phyloP scores from a whole-genome alignment of 2,888 invertebrate genomes.

The Eupeodes latifasciatus region DNA sequence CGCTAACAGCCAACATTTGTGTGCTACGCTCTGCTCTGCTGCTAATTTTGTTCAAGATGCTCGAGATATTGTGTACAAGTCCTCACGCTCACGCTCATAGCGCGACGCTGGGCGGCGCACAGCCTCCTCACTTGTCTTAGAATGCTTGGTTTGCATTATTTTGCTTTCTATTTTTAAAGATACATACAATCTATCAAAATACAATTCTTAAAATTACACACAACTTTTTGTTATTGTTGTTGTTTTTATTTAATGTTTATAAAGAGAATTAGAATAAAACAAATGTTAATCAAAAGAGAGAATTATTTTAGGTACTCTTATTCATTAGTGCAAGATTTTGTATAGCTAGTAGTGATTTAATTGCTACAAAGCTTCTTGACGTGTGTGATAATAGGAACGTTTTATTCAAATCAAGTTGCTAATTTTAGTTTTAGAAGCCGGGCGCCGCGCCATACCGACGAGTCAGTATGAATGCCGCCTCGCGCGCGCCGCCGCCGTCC shows the following conservation, averaged over 20 bases:
- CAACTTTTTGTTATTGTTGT: constrained; percentile 1
- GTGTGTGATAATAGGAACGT: constrained; percentile 13
- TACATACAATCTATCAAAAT: constrained; percentile 68
- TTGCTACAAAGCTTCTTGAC: constrained; percentile 31
- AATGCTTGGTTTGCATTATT: constrained; percentile 49
- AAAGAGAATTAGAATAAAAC: background rate
- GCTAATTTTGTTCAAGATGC: constrained; percentile 11
- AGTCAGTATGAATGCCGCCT: no score
- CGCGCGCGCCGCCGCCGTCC: no score
- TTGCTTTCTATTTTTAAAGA: constrained; percentile 67
- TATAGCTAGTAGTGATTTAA: constrained; percentile 28
- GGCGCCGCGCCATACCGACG: no score
- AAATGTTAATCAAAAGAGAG: background rate
- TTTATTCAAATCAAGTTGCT: constrained; percentile 26
- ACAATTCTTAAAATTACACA: constrained; percentile 4
- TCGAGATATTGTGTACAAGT: constrained; percentile 47
- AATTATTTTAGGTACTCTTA: background rate
- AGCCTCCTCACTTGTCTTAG: no score
- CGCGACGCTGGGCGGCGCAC: no score
- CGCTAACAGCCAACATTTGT: constrained; percentile 1
- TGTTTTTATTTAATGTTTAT: background rate
- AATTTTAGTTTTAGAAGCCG: constrained; percentile 14
- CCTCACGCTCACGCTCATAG: background rate
- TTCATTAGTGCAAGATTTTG: background rate
- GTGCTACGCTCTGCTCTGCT: background rate